Percentiles rank a stretch among this genome's conserved stretches.
These are phyloP conservation scores for Eristalis tenax DNA, from an alignment of 2,888 invertebrate species.

Conservation along the genomic window DNA sequence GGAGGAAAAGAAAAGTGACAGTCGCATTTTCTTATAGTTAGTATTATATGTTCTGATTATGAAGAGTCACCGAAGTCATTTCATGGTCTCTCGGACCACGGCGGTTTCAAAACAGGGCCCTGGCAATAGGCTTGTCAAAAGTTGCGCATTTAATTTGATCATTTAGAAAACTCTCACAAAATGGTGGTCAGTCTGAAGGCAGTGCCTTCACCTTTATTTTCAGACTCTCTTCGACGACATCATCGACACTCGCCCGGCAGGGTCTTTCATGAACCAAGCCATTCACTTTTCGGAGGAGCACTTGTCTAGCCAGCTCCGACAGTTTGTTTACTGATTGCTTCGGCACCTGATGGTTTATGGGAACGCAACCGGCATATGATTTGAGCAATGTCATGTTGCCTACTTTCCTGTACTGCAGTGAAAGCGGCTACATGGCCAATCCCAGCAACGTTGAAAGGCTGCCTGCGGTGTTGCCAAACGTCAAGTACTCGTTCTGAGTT, in stretches of 20 bases:
- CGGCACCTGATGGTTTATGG: constrained; percentile 77
- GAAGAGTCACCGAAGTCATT: no score
- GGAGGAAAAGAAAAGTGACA: no score
- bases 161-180: no score
- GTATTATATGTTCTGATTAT: no score
- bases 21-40: no score
- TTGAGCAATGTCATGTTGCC: constrained; percentile 81
- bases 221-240: constrained; percentile 78
- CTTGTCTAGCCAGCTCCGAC: constrained; percentile 77
- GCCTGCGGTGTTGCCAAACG: constrained; percentile 80
- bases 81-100: no score
- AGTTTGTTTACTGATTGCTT: constrained; percentile 77
- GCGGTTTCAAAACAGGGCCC: no score
- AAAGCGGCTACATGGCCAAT: constrained; percentile 84
- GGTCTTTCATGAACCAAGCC: constrained; percentile 79
- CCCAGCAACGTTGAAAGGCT: constrained; percentile 82
- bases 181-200: constrained; percentile 73
- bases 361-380: constrained; percentile 81
- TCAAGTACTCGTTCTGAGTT: constrained; percentile 80
- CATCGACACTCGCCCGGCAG: constrained; percentile 79
- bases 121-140: no score
- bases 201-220: constrained; percentile 1
- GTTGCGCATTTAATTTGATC: no score
- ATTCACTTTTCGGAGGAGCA: constrained; percentile 79
- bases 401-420: constrained; percentile 82